These are phyloP conservation scores for Zoanthus solanderi DNA, from an alignment of 92 coral and sea anemone species.

Conservation along the genomic window DNA sequence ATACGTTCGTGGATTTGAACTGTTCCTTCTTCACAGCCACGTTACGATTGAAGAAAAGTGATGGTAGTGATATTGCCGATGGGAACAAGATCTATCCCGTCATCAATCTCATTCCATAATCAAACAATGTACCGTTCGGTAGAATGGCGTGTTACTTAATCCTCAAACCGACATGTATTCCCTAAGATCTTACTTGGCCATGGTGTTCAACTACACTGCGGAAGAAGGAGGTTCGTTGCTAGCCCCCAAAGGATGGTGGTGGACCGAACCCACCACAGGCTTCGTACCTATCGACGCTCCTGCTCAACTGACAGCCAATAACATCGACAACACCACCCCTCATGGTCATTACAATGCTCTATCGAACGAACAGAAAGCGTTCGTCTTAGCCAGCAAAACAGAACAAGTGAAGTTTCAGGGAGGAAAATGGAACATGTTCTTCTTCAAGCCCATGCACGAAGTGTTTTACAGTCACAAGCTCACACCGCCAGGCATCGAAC, in stretches of 20 bases:
- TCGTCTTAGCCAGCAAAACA: too few relatives aligned
- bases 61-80: neutral
- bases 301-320: too few relatives aligned
- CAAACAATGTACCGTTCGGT: neutral
- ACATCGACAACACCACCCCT: too few relatives aligned
- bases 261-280: neutral
- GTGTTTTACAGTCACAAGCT: too few relatives aligned
- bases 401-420: too few relatives aligned
- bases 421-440: too few relatives aligned
- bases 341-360: too few relatives aligned
- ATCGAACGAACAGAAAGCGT: too few relatives aligned
- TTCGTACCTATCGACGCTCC: too few relatives aligned
- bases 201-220: neutral
- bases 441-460: too few relatives aligned
- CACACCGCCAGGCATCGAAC: too few relatives aligned
- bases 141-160: neutral
- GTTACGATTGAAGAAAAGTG: neutral
- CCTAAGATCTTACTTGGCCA: neutral
- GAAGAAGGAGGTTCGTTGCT: neutral
- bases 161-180: neutral
- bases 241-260: neutral
- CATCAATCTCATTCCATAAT: constrained; percentile 19
- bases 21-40: constrained; percentile 19
- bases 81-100: neutral
- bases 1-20: constrained; percentile 16